A percentile compares a stretch with the other conserved stretches of the same genome.
These are phyloP conservation scores for Seriola dumerili DNA, from an alignment of 2,113 vertebrate species.

Conservation along the genomic window DNA sequence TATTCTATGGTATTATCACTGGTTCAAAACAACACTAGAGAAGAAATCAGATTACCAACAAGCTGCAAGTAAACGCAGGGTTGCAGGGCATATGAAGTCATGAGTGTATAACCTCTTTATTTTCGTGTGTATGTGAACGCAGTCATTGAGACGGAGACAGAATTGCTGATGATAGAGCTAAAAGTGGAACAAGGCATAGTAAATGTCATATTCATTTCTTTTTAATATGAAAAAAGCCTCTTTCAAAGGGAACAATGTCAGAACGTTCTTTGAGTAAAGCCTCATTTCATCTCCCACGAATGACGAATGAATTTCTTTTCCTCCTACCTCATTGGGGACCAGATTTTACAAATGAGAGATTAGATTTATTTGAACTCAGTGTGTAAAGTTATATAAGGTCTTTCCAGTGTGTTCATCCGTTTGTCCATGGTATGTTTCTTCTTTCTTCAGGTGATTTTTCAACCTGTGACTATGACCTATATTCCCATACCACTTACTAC, in stretches of 20 bases:
- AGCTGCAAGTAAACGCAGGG: background rate
- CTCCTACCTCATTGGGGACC: background rate
- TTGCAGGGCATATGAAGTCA: background rate
- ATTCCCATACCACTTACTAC: background rate
- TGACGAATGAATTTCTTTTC: constrained; percentile 25
- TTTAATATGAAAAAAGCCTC: constrained; percentile 40
- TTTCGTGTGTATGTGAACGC: constrained; percentile 12
- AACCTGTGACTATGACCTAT: too few species aligned
- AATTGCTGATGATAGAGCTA: constrained; percentile 35
- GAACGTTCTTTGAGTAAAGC: constrained; percentile 17
- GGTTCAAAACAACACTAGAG: background rate
- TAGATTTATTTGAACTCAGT: background rate
- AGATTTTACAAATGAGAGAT: constrained; percentile 3
- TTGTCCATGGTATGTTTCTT: background rate
- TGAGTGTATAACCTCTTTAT: too few species aligned
- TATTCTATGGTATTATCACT: background rate
- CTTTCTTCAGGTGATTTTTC: background rate
- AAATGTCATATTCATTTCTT: constrained; percentile 45
- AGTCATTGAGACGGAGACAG: constrained; percentile 28
- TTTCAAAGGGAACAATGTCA: constrained; percentile 25
- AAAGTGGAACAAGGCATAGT: constrained; percentile 47
- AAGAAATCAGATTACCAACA: background rate
- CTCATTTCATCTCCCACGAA: constrained; percentile 21
- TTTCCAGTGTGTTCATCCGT: background rate
- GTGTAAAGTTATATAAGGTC: background rate